Base-by-base conservation (phyloP, 2,797 vertebrate genomes). In the Spinus olivaceus region DNA sequence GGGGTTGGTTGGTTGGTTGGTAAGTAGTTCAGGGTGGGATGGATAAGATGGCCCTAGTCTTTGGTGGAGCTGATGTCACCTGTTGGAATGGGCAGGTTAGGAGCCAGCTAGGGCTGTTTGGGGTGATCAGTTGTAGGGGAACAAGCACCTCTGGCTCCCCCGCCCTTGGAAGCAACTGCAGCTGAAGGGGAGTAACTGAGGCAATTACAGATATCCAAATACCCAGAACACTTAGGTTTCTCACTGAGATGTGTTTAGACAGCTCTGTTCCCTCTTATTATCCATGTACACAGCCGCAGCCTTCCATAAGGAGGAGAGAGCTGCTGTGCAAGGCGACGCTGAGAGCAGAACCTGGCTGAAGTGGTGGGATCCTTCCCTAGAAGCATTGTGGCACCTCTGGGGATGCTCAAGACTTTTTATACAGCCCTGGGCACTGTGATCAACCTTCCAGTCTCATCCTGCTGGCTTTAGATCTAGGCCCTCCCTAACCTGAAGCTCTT, bases 251-350 rank as follows among this genome's bases (percentile, higher is more conserved):
- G 11, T 44, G 20, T 54, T 65, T 47, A 60, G 51, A 65, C 65
- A 70, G 14, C 28, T 69, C 33, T 87, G 0, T 69, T 77, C 28
- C 42, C 37, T 74, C 47, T 87, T 0, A 0, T 60, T 41, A 27
- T 41, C 41, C 10, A 21, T 21, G 19, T 37, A 28, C 20, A 19
- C 9, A 42, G 44, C 19, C 19, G 9, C 27, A 69, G 54, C 42
- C 12, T 28, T 47, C 46, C 0, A 1, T 47, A 32, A n/a, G 39
- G 46, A 83, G 21, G 22, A 53, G 41, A 33, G 24, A 71, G 13
- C 53, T 76, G 30, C 25, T 1, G 1, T 24, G 53, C 78, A 73
- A 67, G 10, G 42, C 0, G 0, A 51, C 56, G 17, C 50, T 84
- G 60, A 69, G 46, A 77, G 16, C 54, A 86, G 78, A 77, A 77